Percentiles rank a stretch among this genome's conserved stretches.
phyloP scores from a whole-genome alignment of 2,113 vertebrate genomes.

The Stegastes partitus region DNA sequence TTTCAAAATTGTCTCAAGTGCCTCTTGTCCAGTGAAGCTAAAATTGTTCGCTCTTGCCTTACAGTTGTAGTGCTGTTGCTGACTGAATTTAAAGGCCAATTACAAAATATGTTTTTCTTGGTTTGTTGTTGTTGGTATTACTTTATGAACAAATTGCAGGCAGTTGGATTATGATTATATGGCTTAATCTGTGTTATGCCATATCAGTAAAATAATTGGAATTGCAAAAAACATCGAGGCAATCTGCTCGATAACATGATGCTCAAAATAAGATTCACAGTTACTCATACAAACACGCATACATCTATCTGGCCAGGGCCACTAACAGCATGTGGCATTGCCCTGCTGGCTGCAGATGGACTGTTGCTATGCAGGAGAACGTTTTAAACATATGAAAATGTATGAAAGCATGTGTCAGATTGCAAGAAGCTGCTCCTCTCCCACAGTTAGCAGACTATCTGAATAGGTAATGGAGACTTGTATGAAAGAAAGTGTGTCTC shows the following conservation, averaged over 20 bases:
- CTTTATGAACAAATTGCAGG: too few relatives aligned
- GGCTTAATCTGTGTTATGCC: too few relatives aligned
- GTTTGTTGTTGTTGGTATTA: too few relatives aligned
- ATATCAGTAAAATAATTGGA: background rate
- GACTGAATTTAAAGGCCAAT: too few relatives aligned
- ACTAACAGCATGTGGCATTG: slow-evolving; percentile 14
- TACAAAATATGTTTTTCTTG: too few relatives aligned
- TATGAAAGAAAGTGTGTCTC: too few relatives aligned
- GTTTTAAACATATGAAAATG: too few relatives aligned
- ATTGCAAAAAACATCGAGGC: background rate
- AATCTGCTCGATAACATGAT: background rate
- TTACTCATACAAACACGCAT: background rate
- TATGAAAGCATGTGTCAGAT: slow-evolving; percentile 22
- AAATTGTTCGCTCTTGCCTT: background rate
- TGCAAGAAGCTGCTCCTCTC: slow-evolving; percentile 26
- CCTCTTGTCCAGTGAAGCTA: background rate
- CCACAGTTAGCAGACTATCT: slow-evolving; percentile 11
- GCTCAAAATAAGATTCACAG: background rate
- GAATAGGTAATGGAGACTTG: slow-evolving; percentile 6
- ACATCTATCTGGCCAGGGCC: background rate
- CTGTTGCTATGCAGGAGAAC: slow-evolving; percentile 8
- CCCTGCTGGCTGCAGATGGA: slow-evolving; percentile 15
- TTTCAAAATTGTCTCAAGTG: background rate
- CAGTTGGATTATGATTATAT: too few relatives aligned
- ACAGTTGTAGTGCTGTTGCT: too few relatives aligned